Conservation (phyloP, 2,888 invertebrate species). For the Megamerina dolium region DNA sequence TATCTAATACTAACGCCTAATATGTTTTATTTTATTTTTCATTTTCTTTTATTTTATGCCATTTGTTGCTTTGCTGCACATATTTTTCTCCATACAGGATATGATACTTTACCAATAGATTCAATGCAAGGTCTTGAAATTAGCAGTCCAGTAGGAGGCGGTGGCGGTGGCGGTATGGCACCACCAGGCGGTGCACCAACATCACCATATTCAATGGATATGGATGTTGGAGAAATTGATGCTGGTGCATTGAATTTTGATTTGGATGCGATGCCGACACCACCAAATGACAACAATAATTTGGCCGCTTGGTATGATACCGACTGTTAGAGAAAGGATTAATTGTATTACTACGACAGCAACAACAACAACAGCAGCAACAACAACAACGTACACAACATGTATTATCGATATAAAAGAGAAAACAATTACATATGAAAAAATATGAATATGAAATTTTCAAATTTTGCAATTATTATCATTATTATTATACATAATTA, state of each 20-base stretch:
- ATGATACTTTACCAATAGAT: conserved; percentile 97
- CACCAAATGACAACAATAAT: conserved; percentile 84
- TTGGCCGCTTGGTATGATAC: conserved; percentile 98
- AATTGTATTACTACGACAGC: too few species aligned
- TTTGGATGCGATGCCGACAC: conserved; percentile 67
- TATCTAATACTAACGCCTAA: too few species aligned
- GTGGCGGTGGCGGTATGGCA: conserved; percentile 32
- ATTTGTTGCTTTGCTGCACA: too few species aligned
- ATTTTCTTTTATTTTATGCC: too few species aligned
- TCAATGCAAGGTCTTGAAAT: conserved; percentile 93
- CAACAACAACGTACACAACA: too few species aligned
- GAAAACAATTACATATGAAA: too few species aligned
- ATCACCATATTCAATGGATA: conserved; percentile 74
- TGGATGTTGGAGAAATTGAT: conserved; percentile 76
- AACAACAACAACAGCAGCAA: too few species aligned
- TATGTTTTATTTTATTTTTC: too few species aligned
- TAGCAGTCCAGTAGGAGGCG: conserved; percentile 52
- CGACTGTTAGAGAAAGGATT: conserved; percentile 81
- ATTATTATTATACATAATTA: too few species aligned
- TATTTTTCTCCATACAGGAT: conserved; percentile 57
- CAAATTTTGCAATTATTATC: too few species aligned
- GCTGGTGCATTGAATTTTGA: conserved; percentile 73
- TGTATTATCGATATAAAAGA: too few species aligned
- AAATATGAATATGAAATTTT: too few species aligned
- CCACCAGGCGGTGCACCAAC: conserved; percentile 48